These are phyloP conservation scores for Coleophora deauratella DNA, from an alignment of 2,888 invertebrate species.

Conservation along the genomic window DNA sequence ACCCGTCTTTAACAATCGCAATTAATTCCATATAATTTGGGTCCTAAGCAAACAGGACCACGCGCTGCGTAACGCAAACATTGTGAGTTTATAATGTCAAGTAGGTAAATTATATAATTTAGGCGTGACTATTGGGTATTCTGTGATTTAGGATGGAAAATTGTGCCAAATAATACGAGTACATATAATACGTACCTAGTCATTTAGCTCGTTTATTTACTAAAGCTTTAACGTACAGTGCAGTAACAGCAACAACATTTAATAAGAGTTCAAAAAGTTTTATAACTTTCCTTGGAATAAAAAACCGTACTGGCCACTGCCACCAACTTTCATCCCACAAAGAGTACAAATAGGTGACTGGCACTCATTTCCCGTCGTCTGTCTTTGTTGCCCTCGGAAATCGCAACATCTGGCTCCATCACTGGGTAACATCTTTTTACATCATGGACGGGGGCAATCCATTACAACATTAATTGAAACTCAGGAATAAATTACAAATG, in stretches of 20 bases:
- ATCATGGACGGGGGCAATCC: too few species aligned
- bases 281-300: too few species aligned
- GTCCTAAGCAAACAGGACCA: constrained; percentile 45
- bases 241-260: too few species aligned
- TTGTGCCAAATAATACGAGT: not conserved
- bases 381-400: constrained; percentile 56
- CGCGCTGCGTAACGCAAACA: constrained; percentile 9
- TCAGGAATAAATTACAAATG: too few species aligned
- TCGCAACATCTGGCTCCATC: constrained; percentile 55
- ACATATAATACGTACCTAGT: too few species aligned
- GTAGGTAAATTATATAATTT: constrained; percentile 6
- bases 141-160: not conserved
- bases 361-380: constrained; percentile 62
- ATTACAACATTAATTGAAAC: too few species aligned
- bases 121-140: not conserved
- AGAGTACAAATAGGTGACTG: constrained; percentile 50
- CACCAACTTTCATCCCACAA: constrained; percentile 17
- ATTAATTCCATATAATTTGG: constrained; percentile 33
- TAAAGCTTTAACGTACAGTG: too few species aligned
- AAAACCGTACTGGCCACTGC: too few species aligned
- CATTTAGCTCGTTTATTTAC: too few species aligned
- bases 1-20: constrained; percentile 31
- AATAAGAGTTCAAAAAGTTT: too few species aligned
- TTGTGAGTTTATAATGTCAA: not conserved
- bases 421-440: too few species aligned